Evolutionary conservation across 2,888 invertebrate genomes (phyloP).

Genomic region (Aquatica leii): DNA sequence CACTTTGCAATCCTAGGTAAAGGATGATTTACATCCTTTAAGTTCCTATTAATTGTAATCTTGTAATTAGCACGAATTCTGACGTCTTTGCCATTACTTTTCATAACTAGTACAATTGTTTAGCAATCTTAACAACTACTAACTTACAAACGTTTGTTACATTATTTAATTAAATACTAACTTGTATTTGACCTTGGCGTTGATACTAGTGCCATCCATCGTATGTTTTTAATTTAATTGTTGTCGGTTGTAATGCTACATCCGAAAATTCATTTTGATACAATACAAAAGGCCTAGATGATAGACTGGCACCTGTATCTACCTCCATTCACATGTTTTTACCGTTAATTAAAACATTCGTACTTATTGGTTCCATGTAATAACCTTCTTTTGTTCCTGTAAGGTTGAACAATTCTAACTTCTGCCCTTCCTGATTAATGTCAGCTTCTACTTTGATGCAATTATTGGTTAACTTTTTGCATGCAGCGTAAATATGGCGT

Average conservation of each 20-base stretch:
- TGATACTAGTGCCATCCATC: not conserved
- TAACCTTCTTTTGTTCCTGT: too few species aligned
- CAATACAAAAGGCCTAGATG: not conserved
- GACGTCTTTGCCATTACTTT: not conserved
- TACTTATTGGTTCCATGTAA: not conserved
- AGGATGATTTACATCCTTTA: not conserved
- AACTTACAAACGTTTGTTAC: not conserved
- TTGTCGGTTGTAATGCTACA: too few species aligned
- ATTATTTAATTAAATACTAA: not conserved
- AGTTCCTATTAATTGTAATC: not conserved
- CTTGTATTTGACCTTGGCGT: not conserved
- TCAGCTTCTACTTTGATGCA: not conserved
- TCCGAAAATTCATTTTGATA: not conserved
- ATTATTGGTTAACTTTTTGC: not conserved
- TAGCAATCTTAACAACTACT: not conserved
- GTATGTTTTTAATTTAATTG: too few species aligned
- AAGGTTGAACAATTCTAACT: too few species aligned
- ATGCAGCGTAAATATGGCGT: not conserved
- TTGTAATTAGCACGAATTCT: not conserved
- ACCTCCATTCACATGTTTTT: not conserved
- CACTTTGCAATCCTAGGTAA: not conserved
- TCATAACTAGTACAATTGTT: not conserved
- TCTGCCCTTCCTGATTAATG: too few species aligned
- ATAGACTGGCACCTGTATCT: too few species aligned
- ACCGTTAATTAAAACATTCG: not conserved